These are phyloP conservation scores for Erethizon dorsatum DNA, from an alignment of 2,797 vertebrate species.

Conservation along the genomic window DNA sequence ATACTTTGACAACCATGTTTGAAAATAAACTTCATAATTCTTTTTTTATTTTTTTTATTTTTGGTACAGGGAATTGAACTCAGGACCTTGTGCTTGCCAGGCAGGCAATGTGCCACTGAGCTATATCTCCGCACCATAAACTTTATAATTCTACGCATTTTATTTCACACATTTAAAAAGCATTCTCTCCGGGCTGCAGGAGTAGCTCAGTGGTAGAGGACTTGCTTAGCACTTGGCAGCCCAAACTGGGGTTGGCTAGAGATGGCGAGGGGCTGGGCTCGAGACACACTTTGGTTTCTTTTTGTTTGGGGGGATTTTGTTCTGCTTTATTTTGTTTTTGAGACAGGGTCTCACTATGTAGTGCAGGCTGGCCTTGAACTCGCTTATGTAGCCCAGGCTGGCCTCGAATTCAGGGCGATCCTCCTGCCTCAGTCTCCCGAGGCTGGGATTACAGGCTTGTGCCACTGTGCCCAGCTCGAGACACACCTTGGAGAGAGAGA, in stretches of 20 bases:
- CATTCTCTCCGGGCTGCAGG: not conserved
- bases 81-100: not conserved
- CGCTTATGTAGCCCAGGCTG: too few species aligned
- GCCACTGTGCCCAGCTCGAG: not conserved
- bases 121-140: not conserved
- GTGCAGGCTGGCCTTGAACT: too few species aligned
- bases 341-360: too few species aligned
- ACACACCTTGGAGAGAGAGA: not conserved
- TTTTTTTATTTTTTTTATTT: not conserved
- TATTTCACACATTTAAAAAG: not conserved
- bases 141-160: not conserved
- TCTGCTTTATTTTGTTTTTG: too few species aligned
- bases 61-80: not conserved
- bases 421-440: too few species aligned
- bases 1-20: not conserved
- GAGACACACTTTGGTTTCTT: not conserved
- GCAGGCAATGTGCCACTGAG: not conserved
- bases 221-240: too few species aligned
- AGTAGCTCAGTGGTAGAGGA: too few species aligned
- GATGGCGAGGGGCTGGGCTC: not conserved
- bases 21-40: not conserved
- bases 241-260: too few species aligned
- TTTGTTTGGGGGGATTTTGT: too few species aligned
- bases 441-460: too few species aligned
- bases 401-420: too few species aligned